Percentiles rank a stretch among this genome's conserved stretches.
Evolutionary conservation across 2,113 vertebrate species (phyloP).

Genomic region (Notechis scutatus): DNA sequence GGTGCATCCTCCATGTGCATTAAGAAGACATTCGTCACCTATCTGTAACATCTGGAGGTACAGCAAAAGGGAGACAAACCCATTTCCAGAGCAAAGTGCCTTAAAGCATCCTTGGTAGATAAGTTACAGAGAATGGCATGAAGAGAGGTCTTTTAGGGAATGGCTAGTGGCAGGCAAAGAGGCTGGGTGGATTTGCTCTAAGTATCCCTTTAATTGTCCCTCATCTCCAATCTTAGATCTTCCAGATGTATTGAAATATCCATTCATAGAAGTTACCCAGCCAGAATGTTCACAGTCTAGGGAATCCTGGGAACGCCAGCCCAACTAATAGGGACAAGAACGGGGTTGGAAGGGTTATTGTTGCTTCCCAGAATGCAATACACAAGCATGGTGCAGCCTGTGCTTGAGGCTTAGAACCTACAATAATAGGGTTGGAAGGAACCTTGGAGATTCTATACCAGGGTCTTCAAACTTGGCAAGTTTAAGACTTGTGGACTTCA

Average conservation of each 20-base stretch:
- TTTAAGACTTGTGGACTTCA: too few relatives aligned
- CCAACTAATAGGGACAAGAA: background rate
- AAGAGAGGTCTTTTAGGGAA: background rate
- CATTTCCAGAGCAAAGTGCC: background rate
- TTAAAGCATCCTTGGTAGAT: background rate
- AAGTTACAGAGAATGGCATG: background rate
- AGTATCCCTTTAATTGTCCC: background rate
- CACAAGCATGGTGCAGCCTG: background rate
- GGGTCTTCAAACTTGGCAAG: too few relatives aligned
- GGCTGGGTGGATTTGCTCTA: background rate
- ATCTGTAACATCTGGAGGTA: background rate
- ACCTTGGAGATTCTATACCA: background rate
- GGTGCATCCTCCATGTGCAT: background rate
- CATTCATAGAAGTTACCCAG: background rate
- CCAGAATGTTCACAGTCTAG: background rate
- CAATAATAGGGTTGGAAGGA: background rate
- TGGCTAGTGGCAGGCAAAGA: background rate
- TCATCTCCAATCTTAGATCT: background rate
- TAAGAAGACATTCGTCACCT: background rate
- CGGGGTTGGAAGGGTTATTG: background rate
- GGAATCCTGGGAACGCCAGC: background rate
- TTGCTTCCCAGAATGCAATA: background rate
- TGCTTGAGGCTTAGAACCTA: background rate
- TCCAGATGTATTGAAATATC: background rate
- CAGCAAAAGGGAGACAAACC: background rate